Evolutionary conservation across 1,140 invertebrate species (phyloP).

Genomic region (Heliconius congener): DNA sequence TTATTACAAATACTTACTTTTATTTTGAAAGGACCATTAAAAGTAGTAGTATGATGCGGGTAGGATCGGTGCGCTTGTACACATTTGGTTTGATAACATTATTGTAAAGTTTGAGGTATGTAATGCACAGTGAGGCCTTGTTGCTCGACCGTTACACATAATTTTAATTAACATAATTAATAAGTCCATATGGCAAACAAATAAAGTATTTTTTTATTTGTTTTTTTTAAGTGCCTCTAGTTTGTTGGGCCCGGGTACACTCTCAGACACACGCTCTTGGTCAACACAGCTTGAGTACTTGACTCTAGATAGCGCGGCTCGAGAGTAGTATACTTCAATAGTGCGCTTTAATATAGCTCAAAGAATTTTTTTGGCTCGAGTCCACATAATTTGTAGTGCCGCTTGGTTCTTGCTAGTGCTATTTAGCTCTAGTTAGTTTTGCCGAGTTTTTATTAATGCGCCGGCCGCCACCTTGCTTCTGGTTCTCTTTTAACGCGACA

Average conservation of each 20-base stretch:
- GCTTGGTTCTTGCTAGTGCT: background rate
- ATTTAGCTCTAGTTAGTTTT: background rate
- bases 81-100: background rate
- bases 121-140: background rate
- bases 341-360: too few species aligned
- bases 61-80: constrained; percentile 1
- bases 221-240: background rate
- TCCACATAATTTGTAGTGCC: too few species aligned
- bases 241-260: background rate
- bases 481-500: constrained; percentile 68
- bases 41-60: background rate
- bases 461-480: constrained; percentile 53
- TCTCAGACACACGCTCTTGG: background rate
- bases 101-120: background rate
- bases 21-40: background rate
- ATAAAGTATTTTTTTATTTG: background rate
- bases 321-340: background rate
- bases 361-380: too few species aligned
- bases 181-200: constrained; percentile 1
- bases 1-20: background rate
- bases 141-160: background rate
- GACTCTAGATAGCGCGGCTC: background rate
- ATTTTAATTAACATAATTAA: background rate
- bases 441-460: background rate
- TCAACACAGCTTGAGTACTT: background rate